Evolutionary conservation across 2,113 vertebrate genomes (phyloP).

Genomic region (Melanostigma gelatinosum): DNA sequence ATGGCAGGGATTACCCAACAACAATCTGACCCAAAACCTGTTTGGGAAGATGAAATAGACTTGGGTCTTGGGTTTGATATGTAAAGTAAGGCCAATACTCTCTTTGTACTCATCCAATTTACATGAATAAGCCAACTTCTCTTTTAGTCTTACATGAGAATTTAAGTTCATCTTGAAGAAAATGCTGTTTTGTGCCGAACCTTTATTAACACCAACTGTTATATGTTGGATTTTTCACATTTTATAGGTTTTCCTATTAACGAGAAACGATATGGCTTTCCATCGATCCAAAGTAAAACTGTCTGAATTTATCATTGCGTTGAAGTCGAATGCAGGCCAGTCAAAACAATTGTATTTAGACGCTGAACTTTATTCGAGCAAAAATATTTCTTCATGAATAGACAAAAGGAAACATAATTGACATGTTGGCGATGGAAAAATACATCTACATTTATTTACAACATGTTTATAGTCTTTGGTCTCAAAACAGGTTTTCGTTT

Average conservation of each 20-base stretch:
- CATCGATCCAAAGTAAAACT: not conserved
- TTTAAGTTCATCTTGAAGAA: not conserved
- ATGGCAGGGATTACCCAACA: not conserved
- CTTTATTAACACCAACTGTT: not conserved
- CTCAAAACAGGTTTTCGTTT: constrained; percentile 45
- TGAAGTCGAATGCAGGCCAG: not conserved
- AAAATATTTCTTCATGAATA: constrained; percentile 77
- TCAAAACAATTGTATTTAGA: constrained; percentile 2
- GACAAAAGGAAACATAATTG: constrained; percentile 82
- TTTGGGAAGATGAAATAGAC: not conserved
- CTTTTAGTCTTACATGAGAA: not conserved
- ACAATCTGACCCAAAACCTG: not conserved
- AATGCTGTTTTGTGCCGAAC: not conserved
- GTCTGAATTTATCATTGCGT: not conserved
- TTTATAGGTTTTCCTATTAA: not conserved
- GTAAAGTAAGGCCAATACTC: not conserved
- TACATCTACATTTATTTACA: constrained; percentile 83
- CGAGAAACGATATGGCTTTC: not conserved
- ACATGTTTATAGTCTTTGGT: constrained; percentile 74
- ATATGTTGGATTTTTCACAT: not conserved
- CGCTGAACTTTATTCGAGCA: constrained; percentile 81
- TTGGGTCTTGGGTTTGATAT: not conserved
- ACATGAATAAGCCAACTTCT: not conserved
- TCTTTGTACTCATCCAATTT: not conserved
- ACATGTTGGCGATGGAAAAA: constrained; percentile 79